Evolutionary conservation across 2,888 invertebrate species (phyloP).

Genomic region (Choristoneura rosaceana): DNA sequence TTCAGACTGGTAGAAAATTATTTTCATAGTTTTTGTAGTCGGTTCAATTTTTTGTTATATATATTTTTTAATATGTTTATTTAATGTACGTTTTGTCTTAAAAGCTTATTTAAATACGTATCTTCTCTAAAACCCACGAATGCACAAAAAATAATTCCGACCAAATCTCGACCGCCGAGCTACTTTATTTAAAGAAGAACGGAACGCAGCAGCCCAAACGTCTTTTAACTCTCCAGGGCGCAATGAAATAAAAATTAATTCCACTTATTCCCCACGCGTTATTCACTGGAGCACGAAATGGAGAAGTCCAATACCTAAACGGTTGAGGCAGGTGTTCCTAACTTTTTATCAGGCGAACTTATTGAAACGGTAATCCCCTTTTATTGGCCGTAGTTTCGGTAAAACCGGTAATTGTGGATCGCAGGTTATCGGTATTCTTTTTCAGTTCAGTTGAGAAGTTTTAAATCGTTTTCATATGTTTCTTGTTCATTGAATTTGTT

Average conservation of each 20-base stretch:
- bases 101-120: too few relatives aligned
- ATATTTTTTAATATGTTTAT: too few relatives aligned
- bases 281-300: slow-evolving; percentile 19
- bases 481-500: background rate
- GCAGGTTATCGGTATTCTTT: slow-evolving; percentile 41
- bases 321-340: slow-evolving; percentile 57
- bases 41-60: too few relatives aligned
- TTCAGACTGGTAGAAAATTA: too few relatives aligned
- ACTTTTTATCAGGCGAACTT: slow-evolving; percentile 71
- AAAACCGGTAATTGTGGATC: slow-evolving; percentile 57
- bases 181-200: too few relatives aligned
- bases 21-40: too few relatives aligned
- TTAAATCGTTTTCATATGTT: slow-evolving; percentile 6
- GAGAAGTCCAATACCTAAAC: slow-evolving; percentile 33
- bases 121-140: too few relatives aligned
- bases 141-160: too few relatives aligned
- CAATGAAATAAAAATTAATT: slow-evolving; percentile 39
- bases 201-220: background rate
- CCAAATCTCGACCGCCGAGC: too few relatives aligned
- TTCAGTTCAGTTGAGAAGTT: slow-evolving; percentile 25
- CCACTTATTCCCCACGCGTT: slow-evolving; percentile 30
- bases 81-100: too few relatives aligned
- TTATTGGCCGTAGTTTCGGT: slow-evolving; percentile 66
- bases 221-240: slow-evolving; percentile 12
- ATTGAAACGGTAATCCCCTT: slow-evolving; percentile 74